Evolutionary conservation across 2,797 vertebrate genomes (phyloP).

Genomic region (Botia kubotai): DNA sequence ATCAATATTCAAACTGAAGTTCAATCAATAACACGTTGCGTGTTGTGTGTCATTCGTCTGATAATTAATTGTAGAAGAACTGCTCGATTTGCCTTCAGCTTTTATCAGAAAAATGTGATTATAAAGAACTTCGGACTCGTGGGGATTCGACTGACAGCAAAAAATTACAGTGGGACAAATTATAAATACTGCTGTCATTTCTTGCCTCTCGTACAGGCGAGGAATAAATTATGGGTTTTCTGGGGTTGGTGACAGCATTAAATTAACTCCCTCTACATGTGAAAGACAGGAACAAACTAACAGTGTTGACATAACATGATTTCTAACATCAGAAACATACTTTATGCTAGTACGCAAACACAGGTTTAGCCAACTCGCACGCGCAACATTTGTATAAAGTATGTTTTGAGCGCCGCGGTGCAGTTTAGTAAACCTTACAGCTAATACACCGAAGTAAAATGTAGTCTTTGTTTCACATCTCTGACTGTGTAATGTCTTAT

Average conservation of each 20-base stretch:
- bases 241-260: slow-evolving; percentile 28
- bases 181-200: slow-evolving; percentile 50
- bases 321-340: not conserved
- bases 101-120: slow-evolving; percentile 54
- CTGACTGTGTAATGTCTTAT: not conserved
- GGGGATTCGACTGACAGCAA: slow-evolving; percentile 39
- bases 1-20: slow-evolving; percentile 28
- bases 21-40: slow-evolving; percentile 32
- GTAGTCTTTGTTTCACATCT: not conserved
- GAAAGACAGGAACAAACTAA: slow-evolving; percentile 8
- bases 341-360: not conserved
- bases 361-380: not conserved
- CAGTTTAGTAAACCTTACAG: not conserved
- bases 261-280: slow-evolving; percentile 17
- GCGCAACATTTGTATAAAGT: not conserved
- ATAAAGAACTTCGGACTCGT: slow-evolving; percentile 30
- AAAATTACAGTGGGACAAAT: slow-evolving; percentile 50
- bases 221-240: slow-evolving; percentile 38
- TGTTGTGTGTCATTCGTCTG: slow-evolving; percentile 18
- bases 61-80: slow-evolving; percentile 46
- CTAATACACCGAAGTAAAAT: not conserved
- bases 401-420: not conserved
- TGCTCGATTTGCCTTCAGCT: slow-evolving; percentile 46
- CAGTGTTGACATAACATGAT: slow-evolving; percentile 8
- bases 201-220: not conserved